phyloP scores from a whole-genome alignment of 2,797 vertebrate genomes.

The Manis crassicaudata region DNA sequence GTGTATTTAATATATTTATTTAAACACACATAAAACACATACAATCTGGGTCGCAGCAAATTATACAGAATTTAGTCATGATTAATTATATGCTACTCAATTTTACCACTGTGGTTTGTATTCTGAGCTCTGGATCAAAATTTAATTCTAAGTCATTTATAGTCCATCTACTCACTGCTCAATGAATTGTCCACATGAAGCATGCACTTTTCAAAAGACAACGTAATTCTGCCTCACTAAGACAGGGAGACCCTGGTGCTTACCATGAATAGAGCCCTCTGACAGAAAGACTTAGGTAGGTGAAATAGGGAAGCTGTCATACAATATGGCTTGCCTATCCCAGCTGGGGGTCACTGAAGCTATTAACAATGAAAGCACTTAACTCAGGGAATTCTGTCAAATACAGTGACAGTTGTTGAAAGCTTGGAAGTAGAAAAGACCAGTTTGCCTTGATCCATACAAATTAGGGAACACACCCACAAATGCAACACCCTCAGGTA shows the following conservation, averaged over 20 bases:
- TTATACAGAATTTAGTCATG: constrained; percentile 72
- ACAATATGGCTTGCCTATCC: constrained; percentile 65
- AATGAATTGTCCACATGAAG: constrained; percentile 68
- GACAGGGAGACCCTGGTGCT: constrained; percentile 58
- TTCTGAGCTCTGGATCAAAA: constrained; percentile 74
- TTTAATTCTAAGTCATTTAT: constrained; percentile 69
- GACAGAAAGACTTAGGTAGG: constrained; percentile 51
- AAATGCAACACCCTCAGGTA: constrained; percentile 51
- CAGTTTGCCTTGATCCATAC: constrained; percentile 55
- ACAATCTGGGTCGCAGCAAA: constrained; percentile 66
- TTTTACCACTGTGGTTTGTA: constrained; percentile 64
- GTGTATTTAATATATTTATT: constrained; percentile 78
- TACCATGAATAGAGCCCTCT: constrained; percentile 62
- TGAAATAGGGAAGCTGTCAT: constrained; percentile 64
- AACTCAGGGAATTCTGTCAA: constrained; percentile 56
- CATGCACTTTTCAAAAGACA: constrained; percentile 67
- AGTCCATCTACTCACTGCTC: constrained; percentile 68
- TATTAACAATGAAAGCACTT: constrained; percentile 60
- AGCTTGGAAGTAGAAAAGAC: constrained; percentile 61
- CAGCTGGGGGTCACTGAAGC: constrained; percentile 56
- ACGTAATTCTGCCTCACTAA: constrained; percentile 54
- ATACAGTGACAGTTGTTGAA: constrained; percentile 58
- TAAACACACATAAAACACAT: constrained; percentile 78
- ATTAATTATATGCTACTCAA: constrained; percentile 62
- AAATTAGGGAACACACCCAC: constrained; percentile 47